phyloP scores from a whole-genome alignment of 2,888 invertebrate genomes.

The Agonopterix arenella region DNA sequence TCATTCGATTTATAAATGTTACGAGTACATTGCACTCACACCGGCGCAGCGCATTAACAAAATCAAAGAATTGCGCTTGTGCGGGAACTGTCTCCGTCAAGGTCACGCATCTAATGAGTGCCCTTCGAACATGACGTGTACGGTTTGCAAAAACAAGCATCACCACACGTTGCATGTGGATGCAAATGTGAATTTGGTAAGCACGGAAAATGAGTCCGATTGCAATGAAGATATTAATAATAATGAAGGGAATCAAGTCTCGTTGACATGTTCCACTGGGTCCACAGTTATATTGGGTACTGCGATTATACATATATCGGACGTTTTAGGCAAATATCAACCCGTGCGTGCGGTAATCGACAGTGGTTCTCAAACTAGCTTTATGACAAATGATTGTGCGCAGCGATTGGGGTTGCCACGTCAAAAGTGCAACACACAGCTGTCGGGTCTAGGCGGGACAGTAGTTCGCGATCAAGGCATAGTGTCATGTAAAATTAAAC shows the following conservation, averaged over 20 bases:
- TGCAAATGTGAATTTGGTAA: background rate
- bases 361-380: background rate
- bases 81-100: background rate
- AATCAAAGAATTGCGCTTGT: background rate
- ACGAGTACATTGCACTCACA: background rate
- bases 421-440: too few species aligned
- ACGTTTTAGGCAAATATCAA: background rate
- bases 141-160: constrained; percentile 3
- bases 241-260: too few species aligned
- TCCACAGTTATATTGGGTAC: constrained; percentile 1
- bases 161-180: constrained; percentile 4
- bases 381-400: constrained; percentile 1
- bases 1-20: constrained; percentile 3
- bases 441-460: too few species aligned
- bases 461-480: too few species aligned
- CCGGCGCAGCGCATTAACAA: background rate
- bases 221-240: too few species aligned
- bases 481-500: too few species aligned
- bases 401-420: too few species aligned
- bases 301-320: background rate
- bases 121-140: background rate
- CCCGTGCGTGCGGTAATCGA: constrained; percentile 1
- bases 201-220: too few species aligned
- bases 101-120: background rate
- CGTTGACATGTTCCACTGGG: background rate